Evolutionary conservation across 2,888 invertebrate species (phyloP), one percentile per base, ranked within the genome.

Genomic region (Lithophane ornitopus): DNA sequence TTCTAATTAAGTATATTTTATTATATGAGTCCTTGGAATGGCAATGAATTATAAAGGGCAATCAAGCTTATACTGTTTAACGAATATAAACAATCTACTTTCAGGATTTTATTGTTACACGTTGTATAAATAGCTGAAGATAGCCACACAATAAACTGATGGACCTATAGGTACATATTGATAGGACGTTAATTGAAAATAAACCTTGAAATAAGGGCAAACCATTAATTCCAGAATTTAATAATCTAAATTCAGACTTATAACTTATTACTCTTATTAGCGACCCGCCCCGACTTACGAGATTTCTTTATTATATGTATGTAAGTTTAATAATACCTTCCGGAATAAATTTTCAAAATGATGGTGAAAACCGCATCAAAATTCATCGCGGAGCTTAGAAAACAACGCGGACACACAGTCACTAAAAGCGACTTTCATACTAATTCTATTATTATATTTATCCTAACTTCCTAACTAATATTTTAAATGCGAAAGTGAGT

Each of bases 1-100:
- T 34, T 34, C 34, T 34, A 34, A 4, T 34, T 34, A 34, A 34
- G 34, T 34, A 34, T 34, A 44, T 63, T 19, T 59, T n/a, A 58
- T 65, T 65, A 26, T 41, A 65, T 12, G 11, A 68, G n/a, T 59
- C 46, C 14, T 76, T 69, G 46, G 39, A 54, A 76, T 49, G 41
- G 16, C 22, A 54, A 2, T 39, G n/a, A 68, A 75, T 63, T 16
- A 22, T 26, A 19, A 16, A 2, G n/a, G n/a, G 41, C 3, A 56
- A 26, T 44, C 16, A 41, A 78, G 34, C 14, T n/a, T 44, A 26
- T 34, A 70, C 34, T 34, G 34, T 6, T 34, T 34, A 34, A 34
- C 16, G 19, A 74, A 34, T 12, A 16, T 44, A 49, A 19, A 26
- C 19, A 16, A 41, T 52, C 22, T 22, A 19, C 0, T 39, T 58